Base-by-base conservation (phyloP, 2,888 invertebrate genomes). In the Chirona hameri region DNA sequence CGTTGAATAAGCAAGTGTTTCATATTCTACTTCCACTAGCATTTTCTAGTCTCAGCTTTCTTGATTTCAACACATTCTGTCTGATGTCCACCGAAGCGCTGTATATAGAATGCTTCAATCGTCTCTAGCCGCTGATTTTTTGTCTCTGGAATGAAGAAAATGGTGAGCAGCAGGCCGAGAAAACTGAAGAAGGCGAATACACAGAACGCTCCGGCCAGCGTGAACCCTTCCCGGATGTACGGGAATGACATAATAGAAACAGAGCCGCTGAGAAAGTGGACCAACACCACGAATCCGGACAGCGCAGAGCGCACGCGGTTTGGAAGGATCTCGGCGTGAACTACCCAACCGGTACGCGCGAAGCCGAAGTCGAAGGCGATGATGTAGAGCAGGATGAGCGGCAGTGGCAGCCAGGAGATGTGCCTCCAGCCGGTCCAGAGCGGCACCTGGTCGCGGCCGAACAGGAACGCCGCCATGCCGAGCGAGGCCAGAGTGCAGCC, bases 311-410 rank as follows among this genome's bases (percentile, higher is more conserved):
- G 80, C 52, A 80, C 80, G 14, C 52, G 80, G 27, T 27, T 52
- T 15, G 80, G 80, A 1, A 80, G 80, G 27, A 80, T 12, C 18
- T 80, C 80, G n/a, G 80, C 48, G 3, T 80, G 80, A 12, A 80
- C 52, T 15, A 80, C 80, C 80, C 52, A 80, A 3, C 52, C 52
- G 27, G 52, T 80, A 27, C 80, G 48, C 27, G 52, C 80, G 29
- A 27, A 80, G 27, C 80, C 80, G 29, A 27, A 80, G 52, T 80
- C 80, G 80, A 80, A 80, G 27, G 80, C 52, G 9, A 80, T 7
- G 10, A 80, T 12, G 10, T 9, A 80, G 29, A 52, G 4, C 15
- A 80, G 27, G 27, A 80, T 27, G 21, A 52, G 48, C 18, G 29
- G 15, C 27, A 80, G 80, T 15, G 80, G 80, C 27, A 80, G 52